phyloP scores from a whole-genome alignment of 1,140 invertebrate species.

The Euura lappo region DNA sequence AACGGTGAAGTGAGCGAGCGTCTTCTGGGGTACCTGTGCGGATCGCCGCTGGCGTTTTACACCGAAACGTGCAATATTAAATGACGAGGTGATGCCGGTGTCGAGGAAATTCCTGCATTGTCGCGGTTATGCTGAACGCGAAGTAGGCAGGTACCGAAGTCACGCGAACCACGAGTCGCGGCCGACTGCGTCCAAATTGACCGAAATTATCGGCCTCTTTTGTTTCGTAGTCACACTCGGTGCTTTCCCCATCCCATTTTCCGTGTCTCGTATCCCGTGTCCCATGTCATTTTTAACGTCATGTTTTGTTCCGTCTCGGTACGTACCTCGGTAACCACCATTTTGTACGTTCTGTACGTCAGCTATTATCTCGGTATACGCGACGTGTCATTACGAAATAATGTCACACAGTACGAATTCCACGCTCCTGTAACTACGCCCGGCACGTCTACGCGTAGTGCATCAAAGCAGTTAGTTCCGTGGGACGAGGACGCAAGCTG shows the following conservation, averaged over 20 bases:
- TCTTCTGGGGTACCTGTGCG: neutral
- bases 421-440: neutral
- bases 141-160: slow-evolving; percentile 26
- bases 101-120: slow-evolving; percentile 9
- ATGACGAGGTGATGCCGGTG: slow-evolving; percentile 34
- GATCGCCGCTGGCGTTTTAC: neutral
- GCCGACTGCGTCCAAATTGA: slow-evolving; percentile 59
- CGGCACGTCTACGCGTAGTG: neutral
- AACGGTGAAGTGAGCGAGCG: too few relatives aligned
- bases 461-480: too few relatives aligned
- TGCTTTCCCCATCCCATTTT: slow-evolving; percentile 30
- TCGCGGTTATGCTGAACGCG: slow-evolving; percentile 39
- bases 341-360: neutral
- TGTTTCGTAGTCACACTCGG: slow-evolving; percentile 56
- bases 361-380: neutral
- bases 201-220: slow-evolving; percentile 61
- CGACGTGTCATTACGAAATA: neutral
- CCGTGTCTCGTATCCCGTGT: slow-evolving; percentile 22
- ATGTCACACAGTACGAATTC: neutral
- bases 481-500: too few relatives aligned
- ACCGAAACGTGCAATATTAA: neutral
- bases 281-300: slow-evolving; percentile 50
- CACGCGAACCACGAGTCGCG: slow-evolving; percentile 54
- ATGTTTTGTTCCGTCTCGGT: neutral
- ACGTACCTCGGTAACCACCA: slow-evolving; percentile 3